Percentiles rank a stretch among this genome's conserved stretches.
Evolutionary conservation across 2,797 vertebrate genomes (phyloP).

Genomic region (Myoxocephalus aenaeus): DNA sequence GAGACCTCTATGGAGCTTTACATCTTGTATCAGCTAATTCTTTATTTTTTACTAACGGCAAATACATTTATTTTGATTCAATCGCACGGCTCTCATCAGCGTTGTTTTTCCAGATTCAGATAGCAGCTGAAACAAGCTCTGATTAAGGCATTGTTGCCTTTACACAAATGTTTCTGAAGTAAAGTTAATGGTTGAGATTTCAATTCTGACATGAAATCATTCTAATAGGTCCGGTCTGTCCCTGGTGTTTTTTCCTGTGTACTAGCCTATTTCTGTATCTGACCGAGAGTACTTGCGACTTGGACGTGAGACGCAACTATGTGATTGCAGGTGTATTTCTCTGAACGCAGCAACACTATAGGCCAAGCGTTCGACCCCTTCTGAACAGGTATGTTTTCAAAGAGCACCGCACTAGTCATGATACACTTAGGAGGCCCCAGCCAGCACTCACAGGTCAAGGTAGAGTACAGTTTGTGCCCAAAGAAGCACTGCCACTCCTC

Average conservation of each 20-base stretch:
- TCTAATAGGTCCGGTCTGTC: not conserved
- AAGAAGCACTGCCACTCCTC: constrained; percentile 91
- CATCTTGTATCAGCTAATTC: not conserved
- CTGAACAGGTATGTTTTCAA: not conserved
- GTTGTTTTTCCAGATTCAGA: not conserved
- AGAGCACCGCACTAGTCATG: not conserved
- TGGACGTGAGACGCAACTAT: not conserved
- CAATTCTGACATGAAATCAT: not conserved
- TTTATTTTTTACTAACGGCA: not conserved
- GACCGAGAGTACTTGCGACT: not conserved
- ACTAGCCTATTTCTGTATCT: not conserved
- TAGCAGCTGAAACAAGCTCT: not conserved
- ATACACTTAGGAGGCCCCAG: constrained; percentile 3
- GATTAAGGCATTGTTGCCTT: not conserved
- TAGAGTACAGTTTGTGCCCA: constrained; percentile 86
- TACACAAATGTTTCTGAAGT: not conserved
- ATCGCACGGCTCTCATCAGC: not conserved
- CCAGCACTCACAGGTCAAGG: constrained; percentile 83
- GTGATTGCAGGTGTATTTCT: not conserved
- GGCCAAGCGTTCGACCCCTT: not conserved
- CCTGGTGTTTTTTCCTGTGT: not conserved
- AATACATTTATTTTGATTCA: not conserved
- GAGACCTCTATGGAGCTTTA: not conserved
- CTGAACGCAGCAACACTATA: not conserved
- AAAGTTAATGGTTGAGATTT: no score